Conservation (phyloP, 2,113 vertebrate species). For the cattle (Bos taurus) region DNA sequence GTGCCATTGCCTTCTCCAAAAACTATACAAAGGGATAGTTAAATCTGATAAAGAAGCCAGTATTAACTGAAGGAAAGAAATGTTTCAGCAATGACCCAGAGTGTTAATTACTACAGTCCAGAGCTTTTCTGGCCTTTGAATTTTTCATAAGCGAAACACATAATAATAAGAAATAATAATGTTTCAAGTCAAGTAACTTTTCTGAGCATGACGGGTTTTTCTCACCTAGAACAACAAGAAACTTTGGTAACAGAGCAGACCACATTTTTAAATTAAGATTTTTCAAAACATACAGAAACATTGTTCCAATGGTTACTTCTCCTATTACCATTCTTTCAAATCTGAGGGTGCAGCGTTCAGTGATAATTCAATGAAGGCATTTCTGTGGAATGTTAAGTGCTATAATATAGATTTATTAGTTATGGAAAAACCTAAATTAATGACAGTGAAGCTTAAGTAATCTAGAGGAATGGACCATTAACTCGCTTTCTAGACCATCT, state of each 20-base stretch:
- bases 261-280: neutral
- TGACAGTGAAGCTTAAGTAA: neutral
- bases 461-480: neutral
- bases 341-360: neutral
- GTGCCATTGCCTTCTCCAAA: neutral
- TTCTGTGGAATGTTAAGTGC: neutral
- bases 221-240: neutral
- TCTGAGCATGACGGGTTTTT: neutral
- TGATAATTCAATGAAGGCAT: neutral
- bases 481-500: neutral
- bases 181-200: neutral
- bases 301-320: neutral
- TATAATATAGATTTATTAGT: neutral
- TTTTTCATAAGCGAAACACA: neutral
- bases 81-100: neutral
- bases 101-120: neutral
- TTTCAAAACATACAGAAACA: neutral
- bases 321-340: neutral
- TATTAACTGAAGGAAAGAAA: neutral
- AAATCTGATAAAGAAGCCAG: neutral
- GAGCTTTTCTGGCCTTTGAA: neutral
- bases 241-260: neutral
- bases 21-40: neutral
- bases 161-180: neutral
- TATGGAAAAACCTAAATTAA: neutral